Evolutionary conservation across 2,888 invertebrate genomes (phyloP).

Genomic region (Bugulina stolonifera): DNA sequence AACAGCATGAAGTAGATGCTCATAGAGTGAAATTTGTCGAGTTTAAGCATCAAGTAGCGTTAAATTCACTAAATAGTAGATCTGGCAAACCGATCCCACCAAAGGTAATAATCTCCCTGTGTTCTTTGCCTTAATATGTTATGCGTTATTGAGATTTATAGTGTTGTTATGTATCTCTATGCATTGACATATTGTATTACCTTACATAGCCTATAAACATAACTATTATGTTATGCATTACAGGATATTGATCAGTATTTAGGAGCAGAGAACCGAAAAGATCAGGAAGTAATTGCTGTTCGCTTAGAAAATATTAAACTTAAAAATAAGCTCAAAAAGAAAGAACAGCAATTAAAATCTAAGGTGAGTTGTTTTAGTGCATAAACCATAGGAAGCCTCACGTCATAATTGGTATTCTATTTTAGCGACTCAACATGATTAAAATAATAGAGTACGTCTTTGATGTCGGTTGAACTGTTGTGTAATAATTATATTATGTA

Average conservation of each 20-base stretch:
- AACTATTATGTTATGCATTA: too few species aligned
- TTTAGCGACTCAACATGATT: too few species aligned
- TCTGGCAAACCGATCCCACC: conserved; percentile 48
- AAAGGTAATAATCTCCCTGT: conserved; percentile 34
- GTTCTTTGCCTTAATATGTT: neutral
- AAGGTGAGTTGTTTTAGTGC: too few species aligned
- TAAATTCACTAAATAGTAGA: conserved; percentile 45
- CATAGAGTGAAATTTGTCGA: conserved; percentile 47
- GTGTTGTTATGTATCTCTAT: neutral
- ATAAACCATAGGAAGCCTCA: too few species aligned
- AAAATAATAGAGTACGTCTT: too few species aligned
- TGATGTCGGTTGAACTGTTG: too few species aligned
- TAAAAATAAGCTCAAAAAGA: conserved; percentile 52
- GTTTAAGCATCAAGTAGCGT: conserved; percentile 47
- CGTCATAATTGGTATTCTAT: too few species aligned
- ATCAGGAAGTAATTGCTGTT: conserved; percentile 47
- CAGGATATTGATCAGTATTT: conserved; percentile 49
- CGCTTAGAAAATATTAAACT: conserved; percentile 52
- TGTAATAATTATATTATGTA: too few species aligned
- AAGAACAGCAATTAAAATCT: conserved; percentile 50
- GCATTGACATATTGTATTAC: conserved; percentile 2
- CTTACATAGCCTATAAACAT: neutral
- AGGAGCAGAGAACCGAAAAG: conserved; percentile 42
- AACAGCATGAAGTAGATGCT: conserved; percentile 44
- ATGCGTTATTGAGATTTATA: conserved; percentile 23